A percentile compares a stretch with the other conserved stretches of the same genome.
Conservation (phyloP, 2,888 invertebrate genomes). For the Eristalis tenax region DNA sequence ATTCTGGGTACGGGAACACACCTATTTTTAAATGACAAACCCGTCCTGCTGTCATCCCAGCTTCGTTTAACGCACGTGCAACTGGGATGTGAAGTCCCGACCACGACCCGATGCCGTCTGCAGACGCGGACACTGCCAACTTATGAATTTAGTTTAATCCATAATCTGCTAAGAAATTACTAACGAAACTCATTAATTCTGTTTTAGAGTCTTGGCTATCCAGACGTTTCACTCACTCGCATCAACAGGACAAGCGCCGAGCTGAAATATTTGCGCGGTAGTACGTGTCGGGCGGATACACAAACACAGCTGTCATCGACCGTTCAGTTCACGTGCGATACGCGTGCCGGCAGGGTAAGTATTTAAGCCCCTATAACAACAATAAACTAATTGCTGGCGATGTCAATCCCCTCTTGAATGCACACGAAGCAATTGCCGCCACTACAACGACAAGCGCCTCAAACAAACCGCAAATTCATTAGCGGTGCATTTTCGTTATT, state of each 20-base stretch:
- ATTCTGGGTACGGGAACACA: too few species aligned
- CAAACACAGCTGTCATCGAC: constrained; percentile 76
- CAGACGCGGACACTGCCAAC: too few species aligned
- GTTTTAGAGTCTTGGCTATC: constrained; percentile 80
- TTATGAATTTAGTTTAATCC: too few species aligned
- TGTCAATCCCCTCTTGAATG: neutral
- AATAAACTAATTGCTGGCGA: neutral
- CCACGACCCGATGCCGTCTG: too few species aligned
- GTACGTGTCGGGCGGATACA: constrained; percentile 77
- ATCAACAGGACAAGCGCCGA: constrained; percentile 77
- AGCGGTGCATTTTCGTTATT: constrained; percentile 37
- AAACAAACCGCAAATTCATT: constrained; percentile 31
- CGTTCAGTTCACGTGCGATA: constrained; percentile 79
- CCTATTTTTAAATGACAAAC: too few species aligned
- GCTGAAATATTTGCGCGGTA: constrained; percentile 78
- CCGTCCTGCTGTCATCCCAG: too few species aligned
- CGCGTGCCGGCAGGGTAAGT: constrained; percentile 79
- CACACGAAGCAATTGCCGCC: constrained; percentile 22
- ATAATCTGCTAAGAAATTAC: too few species aligned
- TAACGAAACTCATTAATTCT: neutral
- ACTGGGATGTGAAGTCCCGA: too few species aligned
- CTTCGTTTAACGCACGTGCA: too few species aligned
- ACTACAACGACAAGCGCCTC: neutral
- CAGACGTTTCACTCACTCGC: constrained; percentile 76
- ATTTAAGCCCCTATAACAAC: neutral